phyloP scores from a whole-genome alignment of 2,888 invertebrate genomes.

The Chymomyza caudatula region DNA sequence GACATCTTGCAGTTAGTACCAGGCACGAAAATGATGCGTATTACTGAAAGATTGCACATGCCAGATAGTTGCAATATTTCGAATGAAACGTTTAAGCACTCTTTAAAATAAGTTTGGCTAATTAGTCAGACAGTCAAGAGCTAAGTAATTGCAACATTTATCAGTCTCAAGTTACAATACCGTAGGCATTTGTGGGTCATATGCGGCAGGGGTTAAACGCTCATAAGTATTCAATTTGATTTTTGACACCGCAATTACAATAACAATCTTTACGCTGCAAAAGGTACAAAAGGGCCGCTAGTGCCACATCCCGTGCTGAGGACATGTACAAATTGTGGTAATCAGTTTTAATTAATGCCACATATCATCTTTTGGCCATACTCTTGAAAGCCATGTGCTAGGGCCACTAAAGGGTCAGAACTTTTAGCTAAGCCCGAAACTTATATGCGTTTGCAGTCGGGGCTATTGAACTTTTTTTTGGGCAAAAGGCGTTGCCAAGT shows the following conservation, averaged over 20 bases:
- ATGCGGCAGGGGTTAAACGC: conserved; percentile 36
- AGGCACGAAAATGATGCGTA: not conserved
- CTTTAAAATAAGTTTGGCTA: conserved; percentile 20
- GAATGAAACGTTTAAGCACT: not conserved
- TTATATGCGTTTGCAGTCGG: conserved; percentile 3
- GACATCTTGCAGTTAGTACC: conserved; percentile 41
- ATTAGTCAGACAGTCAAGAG: conserved; percentile 47
- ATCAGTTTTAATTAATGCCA: conserved; percentile 67
- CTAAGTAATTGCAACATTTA: conserved; percentile 61
- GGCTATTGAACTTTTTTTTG: conserved; percentile 5
- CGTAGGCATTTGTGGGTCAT: conserved; percentile 52
- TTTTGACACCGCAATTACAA: conserved; percentile 42
- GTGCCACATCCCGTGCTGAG: conserved; percentile 23
- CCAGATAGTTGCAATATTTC: conserved; percentile 4
- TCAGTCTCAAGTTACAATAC: conserved; percentile 48
- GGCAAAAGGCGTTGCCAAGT: conserved; percentile 34
- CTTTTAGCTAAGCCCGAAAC: conserved; percentile 2
- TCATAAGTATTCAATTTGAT: conserved; percentile 43
- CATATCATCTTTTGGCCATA: conserved; percentile 48
- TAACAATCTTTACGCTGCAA: conserved; percentile 44
- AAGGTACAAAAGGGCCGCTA: conserved; percentile 9
- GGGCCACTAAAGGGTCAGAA: conserved; percentile 32
- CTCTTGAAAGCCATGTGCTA: not conserved
- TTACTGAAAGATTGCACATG: not conserved
- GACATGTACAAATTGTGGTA: conserved; percentile 66